These are phyloP conservation scores for Heliconius hortense DNA, from an alignment of 2,888 invertebrate species.

Conservation along the genomic window DNA sequence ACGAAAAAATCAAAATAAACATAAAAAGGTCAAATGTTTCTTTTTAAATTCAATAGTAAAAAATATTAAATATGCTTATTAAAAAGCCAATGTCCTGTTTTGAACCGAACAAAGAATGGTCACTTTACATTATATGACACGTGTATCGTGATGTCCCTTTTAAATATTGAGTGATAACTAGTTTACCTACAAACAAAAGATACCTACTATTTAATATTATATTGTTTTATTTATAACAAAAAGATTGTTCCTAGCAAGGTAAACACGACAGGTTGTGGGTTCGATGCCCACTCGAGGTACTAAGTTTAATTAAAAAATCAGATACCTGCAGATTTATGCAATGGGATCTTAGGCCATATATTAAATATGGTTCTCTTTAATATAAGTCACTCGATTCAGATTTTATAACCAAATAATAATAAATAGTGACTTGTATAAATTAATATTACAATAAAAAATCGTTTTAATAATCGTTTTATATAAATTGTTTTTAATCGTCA, in stretches of 20 bases:
- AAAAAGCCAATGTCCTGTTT: too few species aligned
- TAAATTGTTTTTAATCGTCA: neutral
- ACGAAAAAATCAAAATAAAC: too few species aligned
- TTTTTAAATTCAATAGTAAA: too few species aligned
- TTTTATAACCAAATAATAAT: neutral
- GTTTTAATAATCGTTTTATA: neutral
- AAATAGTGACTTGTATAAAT: neutral
- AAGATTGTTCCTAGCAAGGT: too few species aligned
- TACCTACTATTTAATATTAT: neutral
- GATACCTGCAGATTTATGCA: too few species aligned
- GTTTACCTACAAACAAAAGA: conserved; percentile 3
- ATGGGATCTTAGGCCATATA: too few species aligned
- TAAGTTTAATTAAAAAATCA: too few species aligned
- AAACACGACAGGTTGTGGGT: too few species aligned
- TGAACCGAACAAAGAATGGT: too few species aligned
- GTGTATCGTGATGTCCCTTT: neutral
- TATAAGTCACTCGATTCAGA: neutral
- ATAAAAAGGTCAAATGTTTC: too few species aligned
- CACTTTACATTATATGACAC: neutral
- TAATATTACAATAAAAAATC: neutral
- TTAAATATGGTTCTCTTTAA: neutral
- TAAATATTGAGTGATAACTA: conserved; percentile 1
- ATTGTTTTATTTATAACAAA: neutral
- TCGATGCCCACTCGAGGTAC: too few species aligned
- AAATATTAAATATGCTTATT: too few species aligned